Evolutionary conservation across 64 coral and sea anemone species (phyloP).

Genomic region (Exaiptasia diaphana): DNA sequence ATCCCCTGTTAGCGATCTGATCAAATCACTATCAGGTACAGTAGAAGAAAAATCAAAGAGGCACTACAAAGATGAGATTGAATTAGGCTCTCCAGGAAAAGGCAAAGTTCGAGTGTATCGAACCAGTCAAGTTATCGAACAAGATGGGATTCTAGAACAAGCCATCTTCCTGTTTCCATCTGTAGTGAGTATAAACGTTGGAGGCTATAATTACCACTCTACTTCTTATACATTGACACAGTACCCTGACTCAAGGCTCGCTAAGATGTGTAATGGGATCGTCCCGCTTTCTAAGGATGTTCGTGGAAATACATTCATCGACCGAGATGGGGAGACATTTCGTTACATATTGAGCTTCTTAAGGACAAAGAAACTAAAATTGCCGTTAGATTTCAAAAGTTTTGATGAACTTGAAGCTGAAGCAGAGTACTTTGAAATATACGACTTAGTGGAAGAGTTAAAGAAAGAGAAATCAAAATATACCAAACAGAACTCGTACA

Average conservation of each 20-base stretch:
- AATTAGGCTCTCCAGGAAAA: no score
- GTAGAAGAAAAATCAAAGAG: conserved; percentile 1
- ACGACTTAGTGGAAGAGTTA: conserved; percentile 34
- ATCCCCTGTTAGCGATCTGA: neutral
- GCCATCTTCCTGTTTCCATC: conserved; percentile 1
- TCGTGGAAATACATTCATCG: conserved; percentile 66
- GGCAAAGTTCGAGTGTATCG: neutral
- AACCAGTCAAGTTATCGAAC: neutral
- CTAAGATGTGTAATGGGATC: conserved; percentile 53
- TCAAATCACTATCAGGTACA: neutral
- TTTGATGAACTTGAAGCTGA: conserved; percentile 57
- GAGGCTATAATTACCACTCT: conserved; percentile 67
- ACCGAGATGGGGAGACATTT: conserved; percentile 73
- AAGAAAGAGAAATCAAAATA: conserved; percentile 6
- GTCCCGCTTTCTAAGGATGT: conserved; percentile 28
- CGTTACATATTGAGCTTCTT: conserved; percentile 60
- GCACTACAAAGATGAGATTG: neutral
- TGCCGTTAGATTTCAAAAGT: conserved; percentile 55
- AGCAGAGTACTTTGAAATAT: conserved; percentile 65
- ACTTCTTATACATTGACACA: conserved; percentile 65
- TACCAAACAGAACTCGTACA: neutral
- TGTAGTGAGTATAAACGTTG: conserved; percentile 65
- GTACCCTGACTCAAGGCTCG: conserved; percentile 56
- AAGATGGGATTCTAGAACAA: conserved; percentile 1
- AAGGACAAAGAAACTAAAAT: conserved; percentile 41